Conservation (phyloP, 1,140 invertebrate species). For the Acyrthosiphon pisum region DNA sequence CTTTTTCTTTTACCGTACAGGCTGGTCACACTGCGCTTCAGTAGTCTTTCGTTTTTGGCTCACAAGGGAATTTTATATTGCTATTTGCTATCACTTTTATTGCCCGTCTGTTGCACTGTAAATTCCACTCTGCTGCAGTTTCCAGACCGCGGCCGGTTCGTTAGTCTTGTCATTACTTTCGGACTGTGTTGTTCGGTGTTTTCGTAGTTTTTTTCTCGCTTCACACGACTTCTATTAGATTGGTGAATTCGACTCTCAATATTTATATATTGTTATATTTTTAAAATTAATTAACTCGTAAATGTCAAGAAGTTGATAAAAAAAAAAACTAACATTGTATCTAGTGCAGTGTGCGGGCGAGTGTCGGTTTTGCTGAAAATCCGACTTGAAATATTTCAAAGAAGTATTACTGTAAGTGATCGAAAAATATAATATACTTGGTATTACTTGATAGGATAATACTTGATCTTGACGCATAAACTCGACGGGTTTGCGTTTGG, state of each 20-base stretch:
- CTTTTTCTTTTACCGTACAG: background rate
- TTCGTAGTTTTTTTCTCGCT: background rate
- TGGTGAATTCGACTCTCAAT: background rate
- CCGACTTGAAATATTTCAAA: constrained; percentile 18
- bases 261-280: background rate
- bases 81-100: constrained; percentile 41
- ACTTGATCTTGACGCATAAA: background rate
- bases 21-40: background rate
- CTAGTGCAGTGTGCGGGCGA: background rate
- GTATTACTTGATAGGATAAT: background rate
- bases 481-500: background rate
- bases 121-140: constrained; percentile 12
- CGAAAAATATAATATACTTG: background rate
- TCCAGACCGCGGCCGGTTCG: background rate
- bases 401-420: background rate
- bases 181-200: background rate
- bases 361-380: no score
- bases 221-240: background rate
- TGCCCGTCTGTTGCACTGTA: constrained; percentile 44
- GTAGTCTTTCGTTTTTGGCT: background rate
- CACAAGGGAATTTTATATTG: background rate
- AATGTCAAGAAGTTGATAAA: background rate
- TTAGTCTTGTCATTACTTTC: constrained; percentile 4
- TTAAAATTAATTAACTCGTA: background rate
- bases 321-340: background rate